Evolutionary conservation across 2,888 invertebrate genomes (phyloP), one percentile per base, ranked within the genome.

Genomic region (Nomada ruficornis): DNA sequence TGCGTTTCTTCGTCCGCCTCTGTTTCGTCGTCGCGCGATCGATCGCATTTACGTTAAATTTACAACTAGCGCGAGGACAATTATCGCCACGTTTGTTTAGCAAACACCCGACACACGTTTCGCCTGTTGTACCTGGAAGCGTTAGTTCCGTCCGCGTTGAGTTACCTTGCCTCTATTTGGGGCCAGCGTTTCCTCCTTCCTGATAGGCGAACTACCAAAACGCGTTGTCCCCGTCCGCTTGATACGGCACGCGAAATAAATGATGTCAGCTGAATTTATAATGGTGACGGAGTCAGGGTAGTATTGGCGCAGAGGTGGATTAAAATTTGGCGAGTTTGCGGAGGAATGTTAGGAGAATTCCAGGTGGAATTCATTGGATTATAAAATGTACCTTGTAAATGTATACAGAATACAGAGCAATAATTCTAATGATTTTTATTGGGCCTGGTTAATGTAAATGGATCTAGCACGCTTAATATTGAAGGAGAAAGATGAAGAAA

Each of bases 71-170:
- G 55, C 68, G 60, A 36, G 55, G 65, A 80, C 82, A 86, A 88
- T 86, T 87, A 87, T 86, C 86, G 84, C 65, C 55, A 74, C 77
- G 88, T 88, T 87, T 88, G 77, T 80, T 82, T 80, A 81, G 80
- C 82, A 88, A 84, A 88, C 86, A 87, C 29, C 59, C 60, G 47
- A 44, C 60, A 47, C 60, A 62, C 52, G 52, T 9, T 42, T n/a
- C 29, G 20, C 10, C 10, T 47, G 75, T 70, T 73, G 50, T 75
- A 71, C 76, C 68, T 73, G 64, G 80, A 65, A 67, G 72, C 85
- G 80, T 70, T 80, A 78, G 75, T 77, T 85, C 80, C 69, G 79
- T 67, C 57, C 75, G 55, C 85, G 70, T 80, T 77, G 77, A 77
- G 71, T 71, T 72, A 62, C 55, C 57, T 42, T 36, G 29, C 13